A percentile compares a stretch with the other conserved stretches of the same genome.
These are phyloP conservation scores for Idaea straminata DNA, from an alignment of 2,888 invertebrate species.

Conservation along the genomic window DNA sequence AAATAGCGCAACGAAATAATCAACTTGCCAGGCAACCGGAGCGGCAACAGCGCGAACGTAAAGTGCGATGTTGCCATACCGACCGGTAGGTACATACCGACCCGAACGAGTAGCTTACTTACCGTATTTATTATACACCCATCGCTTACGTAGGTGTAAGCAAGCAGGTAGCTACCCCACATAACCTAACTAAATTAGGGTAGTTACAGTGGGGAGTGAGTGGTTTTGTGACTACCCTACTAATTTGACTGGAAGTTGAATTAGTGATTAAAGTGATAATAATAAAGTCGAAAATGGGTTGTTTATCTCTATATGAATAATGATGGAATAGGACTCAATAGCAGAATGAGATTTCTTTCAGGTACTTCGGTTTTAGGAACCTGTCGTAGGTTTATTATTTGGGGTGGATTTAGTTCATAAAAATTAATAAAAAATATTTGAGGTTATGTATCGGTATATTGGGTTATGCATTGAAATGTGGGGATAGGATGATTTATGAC, in stretches of 20 bases:
- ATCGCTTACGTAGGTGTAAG: not conserved
- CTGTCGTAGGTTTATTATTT: too few species aligned
- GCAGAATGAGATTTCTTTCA: not conserved
- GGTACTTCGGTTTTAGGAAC: not conserved
- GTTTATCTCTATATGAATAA: not conserved
- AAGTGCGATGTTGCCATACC: slow-evolving; percentile 17
- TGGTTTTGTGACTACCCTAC: too few species aligned
- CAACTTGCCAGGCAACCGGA: slow-evolving; percentile 14
- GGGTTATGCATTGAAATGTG: too few species aligned
- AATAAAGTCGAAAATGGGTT: not conserved
- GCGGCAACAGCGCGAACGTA: not conserved
- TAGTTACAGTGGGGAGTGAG: not conserved
- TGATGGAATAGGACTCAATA: not conserved
- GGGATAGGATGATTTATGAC: too few species aligned
- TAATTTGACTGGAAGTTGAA: not conserved
- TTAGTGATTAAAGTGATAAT: not conserved
- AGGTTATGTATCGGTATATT: too few species aligned
- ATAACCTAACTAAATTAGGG: not conserved
- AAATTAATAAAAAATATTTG: too few species aligned
- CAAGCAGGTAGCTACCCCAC: not conserved
- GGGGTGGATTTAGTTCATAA: too few species aligned
- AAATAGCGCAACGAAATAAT: slow-evolving; percentile 5
- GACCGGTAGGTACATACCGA: not conserved
- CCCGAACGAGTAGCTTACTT: not conserved
- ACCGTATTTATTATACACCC: not conserved